Percentiles rank a stretch among this genome's conserved stretches.
These are phyloP conservation scores for Drosophila fulvimacula DNA, from an alignment of 2,888 invertebrate species.

Conservation along the genomic window DNA sequence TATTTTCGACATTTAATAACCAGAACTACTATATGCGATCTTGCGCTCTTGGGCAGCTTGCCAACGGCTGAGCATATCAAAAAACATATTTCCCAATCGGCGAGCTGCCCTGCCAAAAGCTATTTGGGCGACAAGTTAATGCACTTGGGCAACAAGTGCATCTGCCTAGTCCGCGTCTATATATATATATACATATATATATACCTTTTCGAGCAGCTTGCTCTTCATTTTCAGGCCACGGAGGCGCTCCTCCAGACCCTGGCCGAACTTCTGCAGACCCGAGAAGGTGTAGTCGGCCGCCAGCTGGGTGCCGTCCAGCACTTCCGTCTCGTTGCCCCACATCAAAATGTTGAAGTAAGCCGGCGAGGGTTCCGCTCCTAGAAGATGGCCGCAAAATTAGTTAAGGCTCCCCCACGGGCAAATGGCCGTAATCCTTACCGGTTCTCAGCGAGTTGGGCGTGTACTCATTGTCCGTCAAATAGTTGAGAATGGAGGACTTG, in stretches of 20 bases:
- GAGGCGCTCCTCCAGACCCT: constrained; percentile 95
- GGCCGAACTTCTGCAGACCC: constrained; percentile 97
- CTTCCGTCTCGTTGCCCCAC: constrained; percentile 93
- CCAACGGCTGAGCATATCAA: constrained; percentile 52
- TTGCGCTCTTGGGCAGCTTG: constrained; percentile 57
- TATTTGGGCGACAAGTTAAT: constrained; percentile 70
- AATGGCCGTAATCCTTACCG: constrained; percentile 86
- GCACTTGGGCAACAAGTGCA: constrained; percentile 45
- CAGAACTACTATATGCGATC: constrained; percentile 61
- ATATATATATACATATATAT: constrained; percentile 1
- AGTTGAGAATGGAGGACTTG: constrained; percentile 97
- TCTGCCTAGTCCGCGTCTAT: not conserved
- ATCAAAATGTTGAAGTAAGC: constrained; percentile 96
- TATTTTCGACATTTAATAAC: constrained; percentile 68
- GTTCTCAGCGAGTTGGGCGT: constrained; percentile 93
- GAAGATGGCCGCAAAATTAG: not conserved
- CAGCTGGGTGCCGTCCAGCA: constrained; percentile 95
- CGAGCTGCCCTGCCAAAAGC: constrained; percentile 62
- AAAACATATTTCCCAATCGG: constrained; percentile 69
- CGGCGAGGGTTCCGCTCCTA: constrained; percentile 97
- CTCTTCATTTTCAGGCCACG: constrained; percentile 92
- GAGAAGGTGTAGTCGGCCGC: constrained; percentile 98
- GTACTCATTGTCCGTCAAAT: constrained; percentile 94
- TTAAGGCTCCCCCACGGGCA: too few relatives aligned
- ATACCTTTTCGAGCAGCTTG: constrained; percentile 94